A percentile compares a stretch with the other conserved stretches of the same genome.
Evolutionary conservation across 2,797 vertebrate genomes (phyloP).

Genomic region (Poecilia wingei): DNA sequence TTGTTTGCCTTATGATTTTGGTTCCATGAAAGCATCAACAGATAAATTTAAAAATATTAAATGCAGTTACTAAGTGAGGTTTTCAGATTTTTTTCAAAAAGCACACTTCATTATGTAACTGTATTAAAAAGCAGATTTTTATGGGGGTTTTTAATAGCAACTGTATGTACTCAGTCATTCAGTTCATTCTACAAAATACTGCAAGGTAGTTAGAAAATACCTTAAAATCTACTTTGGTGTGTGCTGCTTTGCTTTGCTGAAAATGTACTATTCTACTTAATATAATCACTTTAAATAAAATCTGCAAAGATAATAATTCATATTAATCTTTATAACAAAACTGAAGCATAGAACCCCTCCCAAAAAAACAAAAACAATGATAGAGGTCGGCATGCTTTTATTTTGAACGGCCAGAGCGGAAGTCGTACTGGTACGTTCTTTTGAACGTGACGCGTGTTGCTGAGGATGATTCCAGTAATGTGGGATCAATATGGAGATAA

Average conservation of each 20-base stretch:
- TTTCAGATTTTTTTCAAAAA: background rate
- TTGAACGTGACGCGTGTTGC: rapidly evolving
- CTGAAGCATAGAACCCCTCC: background rate
- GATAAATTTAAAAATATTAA: background rate
- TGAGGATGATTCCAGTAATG: constrained; percentile 15
- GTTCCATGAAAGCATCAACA: background rate
- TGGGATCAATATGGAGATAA: constrained; percentile 40
- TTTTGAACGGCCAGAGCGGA: constrained; percentile 27
- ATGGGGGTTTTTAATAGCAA: no score
- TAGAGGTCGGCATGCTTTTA: constrained; percentile 33
- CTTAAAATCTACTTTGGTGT: no score
- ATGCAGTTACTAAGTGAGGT: background rate
- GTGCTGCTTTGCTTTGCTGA: no score
- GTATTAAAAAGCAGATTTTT: no score
- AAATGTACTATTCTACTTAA: background rate
- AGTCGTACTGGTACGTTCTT: rapidly evolving
- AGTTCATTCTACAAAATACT: no score
- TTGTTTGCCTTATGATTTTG: background rate
- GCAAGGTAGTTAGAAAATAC: no score
- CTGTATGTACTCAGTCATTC: no score
- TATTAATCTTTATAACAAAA: background rate
- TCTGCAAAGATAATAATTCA: background rate
- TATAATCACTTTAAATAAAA: background rate
- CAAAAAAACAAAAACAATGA: background rate
- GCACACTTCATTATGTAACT: no score